Base-by-base conservation (phyloP, 30 jellyfish, hydroid and myxozoan species). In the Hydra vulgaris region DNA sequence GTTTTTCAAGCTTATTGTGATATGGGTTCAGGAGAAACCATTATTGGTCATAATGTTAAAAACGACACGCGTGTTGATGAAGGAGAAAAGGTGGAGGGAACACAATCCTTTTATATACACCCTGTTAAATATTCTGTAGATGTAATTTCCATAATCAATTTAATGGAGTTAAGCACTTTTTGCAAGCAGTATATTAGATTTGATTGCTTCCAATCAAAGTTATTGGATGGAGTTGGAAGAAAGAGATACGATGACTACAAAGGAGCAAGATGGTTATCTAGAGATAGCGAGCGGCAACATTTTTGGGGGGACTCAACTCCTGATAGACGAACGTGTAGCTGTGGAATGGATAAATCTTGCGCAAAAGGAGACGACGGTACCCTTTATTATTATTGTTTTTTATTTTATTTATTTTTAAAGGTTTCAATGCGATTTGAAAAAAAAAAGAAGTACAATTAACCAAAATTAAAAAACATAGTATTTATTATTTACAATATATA, bases 231-330 rank as follows among this genome's bases (percentile, higher is more conserved):
- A n/a, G 22, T 86, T 71, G 82, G 92, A 21, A 69, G 95, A 27
- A 83, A 76, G 23, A 24, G 82, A 74, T 76, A 78, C 55, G 95
- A 73, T 80, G 91, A 88, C 72, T 79, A 81, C 7, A 84, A 85
- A 0, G 99, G 99, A 7, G 99, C 87, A 21, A 79, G 99, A 52
- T 94, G 99, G 99, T 83, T 69, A 0, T 88, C 96, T 17, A 68
- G 95, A 27, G 86, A 85, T 53, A 88, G 89, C 0, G 70, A 56
- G 56, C 69, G 86, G 8, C 99, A 94, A 72, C 80, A 95, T 21
- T 94, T 84, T 78, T 94, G 99, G 99, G 99, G 99, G 22, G 99
- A 96, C 17, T 95, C 99, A 15, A 54, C 86, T 25, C 95, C 96
- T 7, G 95, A 93, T 5, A 77, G 95, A 0, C 85, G 84, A 73